Percentiles rank a stretch among this genome's conserved stretches.
phyloP scores from a whole-genome alignment of 2,113 vertebrate genomes.

The Galemys pyrenaicus region DNA sequence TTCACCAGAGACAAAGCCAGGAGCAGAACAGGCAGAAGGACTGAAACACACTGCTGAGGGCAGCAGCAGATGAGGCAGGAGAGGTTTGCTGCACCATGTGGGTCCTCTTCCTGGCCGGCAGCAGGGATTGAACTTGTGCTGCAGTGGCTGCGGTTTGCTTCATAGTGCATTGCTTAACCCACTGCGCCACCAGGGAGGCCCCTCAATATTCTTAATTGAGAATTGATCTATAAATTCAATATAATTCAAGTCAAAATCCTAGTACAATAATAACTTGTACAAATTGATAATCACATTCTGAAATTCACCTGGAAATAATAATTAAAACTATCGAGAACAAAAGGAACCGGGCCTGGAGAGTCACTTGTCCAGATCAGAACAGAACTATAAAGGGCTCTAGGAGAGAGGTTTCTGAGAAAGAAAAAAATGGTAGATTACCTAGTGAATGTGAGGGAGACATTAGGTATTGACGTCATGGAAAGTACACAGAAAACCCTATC shows the following conservation, averaged over 20 bases:
- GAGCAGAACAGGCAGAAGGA: too few relatives aligned
- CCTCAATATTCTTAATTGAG: too few relatives aligned
- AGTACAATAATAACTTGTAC: not conserved
- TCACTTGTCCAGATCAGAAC: not conserved
- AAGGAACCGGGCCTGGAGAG: not conserved
- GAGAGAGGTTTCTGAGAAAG: not conserved
- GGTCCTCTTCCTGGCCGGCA: too few relatives aligned
- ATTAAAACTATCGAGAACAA: slow-evolving; percentile 3
- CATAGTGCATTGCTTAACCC: too few relatives aligned
- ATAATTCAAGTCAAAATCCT: not conserved
- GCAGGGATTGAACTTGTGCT: too few relatives aligned
- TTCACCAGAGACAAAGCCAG: too few relatives aligned
- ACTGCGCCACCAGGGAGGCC: too few relatives aligned
- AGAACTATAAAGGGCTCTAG: not conserved
- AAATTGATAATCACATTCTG: slow-evolving; percentile 17
- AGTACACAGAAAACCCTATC: not conserved
- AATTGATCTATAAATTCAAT: not conserved
- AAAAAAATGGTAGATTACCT: not conserved
- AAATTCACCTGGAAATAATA: not conserved
- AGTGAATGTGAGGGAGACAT: not conserved
- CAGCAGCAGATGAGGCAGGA: too few relatives aligned
- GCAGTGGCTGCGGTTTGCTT: too few relatives aligned
- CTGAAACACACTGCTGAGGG: too few relatives aligned
- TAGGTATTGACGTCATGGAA: not conserved
- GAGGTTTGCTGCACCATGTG: too few relatives aligned